Evolutionary conservation across 2,888 invertebrate genomes (phyloP), one percentile per base, ranked within the genome.

Genomic region (Pseudococcus longispinus): DNA sequence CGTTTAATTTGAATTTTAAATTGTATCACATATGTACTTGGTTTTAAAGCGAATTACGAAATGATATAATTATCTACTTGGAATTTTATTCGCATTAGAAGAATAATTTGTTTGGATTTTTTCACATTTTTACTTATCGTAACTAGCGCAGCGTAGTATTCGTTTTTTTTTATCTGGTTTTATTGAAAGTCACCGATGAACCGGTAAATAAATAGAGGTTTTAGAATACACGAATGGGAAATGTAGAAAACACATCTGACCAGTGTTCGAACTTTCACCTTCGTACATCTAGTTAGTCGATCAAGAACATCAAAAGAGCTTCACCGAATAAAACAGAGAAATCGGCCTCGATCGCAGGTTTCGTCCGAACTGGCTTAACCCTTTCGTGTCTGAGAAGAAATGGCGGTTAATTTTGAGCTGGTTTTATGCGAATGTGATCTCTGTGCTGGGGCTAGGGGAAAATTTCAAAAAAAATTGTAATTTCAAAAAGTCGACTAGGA

Each of bases 191-290:
- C 29, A 32, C 29, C 29, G 29, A 13, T 29, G 29, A 70, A 70
- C 70, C 70, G 26, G 70, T 70, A 60, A 60, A 60, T 60, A 23
- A 60, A 23, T 8, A 23, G 13, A 26, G 26, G 70, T 70, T 26
- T 29, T 18, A n/a, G n/a, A n/a, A n/a, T n/a, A 70, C 29, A 29
- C 29, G 26, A 29, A 29, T 29, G 70, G 3, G 20, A 26, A 65
- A 70, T 18, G 70, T 70, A 70, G 70, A 70, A 70, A 70, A 60
- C 23, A 60, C 60, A 60, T 60, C 60, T 23, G 60, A 60, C 60
- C 60, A 60, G 60, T 60, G 60, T 60, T 60, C 60, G 60, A 60
- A 60, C 60, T 60, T 60, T 60, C 60, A 60, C 60, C 60, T 60
- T 23, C 20, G 9, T 60, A 60, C 6, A 51, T 51, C 51, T n/a